phyloP scores from a whole-genome alignment of 2,797 vertebrate species.

The Protonibea diacanthus region DNA sequence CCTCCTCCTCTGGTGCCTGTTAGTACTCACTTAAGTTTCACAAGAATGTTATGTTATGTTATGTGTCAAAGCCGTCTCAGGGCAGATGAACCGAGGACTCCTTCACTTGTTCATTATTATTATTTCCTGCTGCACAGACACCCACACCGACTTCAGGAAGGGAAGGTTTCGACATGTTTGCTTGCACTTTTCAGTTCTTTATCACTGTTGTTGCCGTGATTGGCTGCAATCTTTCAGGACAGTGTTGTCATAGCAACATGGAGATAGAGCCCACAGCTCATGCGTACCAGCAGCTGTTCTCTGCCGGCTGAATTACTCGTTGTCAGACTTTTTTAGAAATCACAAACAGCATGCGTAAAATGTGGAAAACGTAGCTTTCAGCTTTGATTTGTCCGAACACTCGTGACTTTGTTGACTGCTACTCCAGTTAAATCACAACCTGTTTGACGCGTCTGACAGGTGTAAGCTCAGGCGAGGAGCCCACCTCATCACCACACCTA shows the following conservation, averaged over 20 bases:
- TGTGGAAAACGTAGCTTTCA: not conserved
- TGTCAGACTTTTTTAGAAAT: not conserved
- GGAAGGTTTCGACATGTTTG: not conserved
- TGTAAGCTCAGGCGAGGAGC: not conserved
- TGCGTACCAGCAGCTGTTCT: not conserved
- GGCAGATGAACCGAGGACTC: not conserved
- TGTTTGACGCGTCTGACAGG: conserved; percentile 12
- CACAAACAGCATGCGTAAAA: not conserved
- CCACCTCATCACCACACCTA: not conserved
- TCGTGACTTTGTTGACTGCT: not conserved
- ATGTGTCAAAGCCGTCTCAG: not conserved
- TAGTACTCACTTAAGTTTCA: conserved; percentile 12
- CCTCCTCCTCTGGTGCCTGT: not conserved
- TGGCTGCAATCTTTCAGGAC: not conserved
- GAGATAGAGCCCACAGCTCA: not conserved
- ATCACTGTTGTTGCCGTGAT: not conserved
- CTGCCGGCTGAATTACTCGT: not conserved
- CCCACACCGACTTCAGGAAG: too few species aligned
- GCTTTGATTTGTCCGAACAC: not conserved
- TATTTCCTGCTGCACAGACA: conserved; percentile 4
- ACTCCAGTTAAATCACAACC: not conserved
- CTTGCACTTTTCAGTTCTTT: not conserved
- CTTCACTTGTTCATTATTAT: not conserved
- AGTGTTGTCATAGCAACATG: not conserved
- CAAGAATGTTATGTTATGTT: conserved; percentile 24